Percentiles rank a stretch among this genome's conserved stretches.
phyloP scores from a whole-genome alignment of 2,888 invertebrate species.

The Cryptus armator region DNA sequence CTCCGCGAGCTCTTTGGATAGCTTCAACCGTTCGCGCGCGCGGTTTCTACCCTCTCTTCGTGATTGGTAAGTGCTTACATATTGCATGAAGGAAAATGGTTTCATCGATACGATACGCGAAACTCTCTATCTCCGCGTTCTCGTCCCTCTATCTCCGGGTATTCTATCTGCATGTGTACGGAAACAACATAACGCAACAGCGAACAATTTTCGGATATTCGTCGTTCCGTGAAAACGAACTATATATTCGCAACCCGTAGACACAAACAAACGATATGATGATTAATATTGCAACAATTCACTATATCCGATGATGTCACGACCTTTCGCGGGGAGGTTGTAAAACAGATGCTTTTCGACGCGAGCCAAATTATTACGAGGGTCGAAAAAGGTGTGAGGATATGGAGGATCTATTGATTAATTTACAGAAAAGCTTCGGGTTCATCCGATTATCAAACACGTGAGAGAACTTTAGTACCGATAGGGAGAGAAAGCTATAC shows the following conservation, averaged over 20 bases:
- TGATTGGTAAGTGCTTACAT: conserved; percentile 62
- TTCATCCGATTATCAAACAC: not conserved
- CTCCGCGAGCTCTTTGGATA: conserved; percentile 1
- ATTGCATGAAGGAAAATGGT: conserved; percentile 49
- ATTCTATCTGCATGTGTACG: not conserved
- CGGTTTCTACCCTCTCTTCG: conserved; percentile 21
- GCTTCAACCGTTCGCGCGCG: conserved; percentile 12
- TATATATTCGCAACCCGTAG: too few relatives aligned
- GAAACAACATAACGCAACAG: not conserved
- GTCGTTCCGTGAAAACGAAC: too few relatives aligned
- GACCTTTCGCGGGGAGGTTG: too few relatives aligned
- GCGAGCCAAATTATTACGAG: not conserved
- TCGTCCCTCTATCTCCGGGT: not conserved
- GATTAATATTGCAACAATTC: too few relatives aligned
- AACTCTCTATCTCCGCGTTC: not conserved
- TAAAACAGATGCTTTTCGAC: not conserved
- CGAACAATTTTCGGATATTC: too few relatives aligned
- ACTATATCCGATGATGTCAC: too few relatives aligned
- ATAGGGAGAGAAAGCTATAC: not conserved
- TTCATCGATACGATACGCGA: conserved; percentile 35
- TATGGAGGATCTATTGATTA: not conserved
- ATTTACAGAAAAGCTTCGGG: not conserved
- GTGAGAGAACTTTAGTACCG: not conserved
- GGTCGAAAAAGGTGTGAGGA: not conserved
- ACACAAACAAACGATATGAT: too few relatives aligned